Evolutionary conservation across 2,113 vertebrate genomes (phyloP), one percentile per base, ranked within the genome.

Genomic region (Mesitornis unicolor): DNA sequence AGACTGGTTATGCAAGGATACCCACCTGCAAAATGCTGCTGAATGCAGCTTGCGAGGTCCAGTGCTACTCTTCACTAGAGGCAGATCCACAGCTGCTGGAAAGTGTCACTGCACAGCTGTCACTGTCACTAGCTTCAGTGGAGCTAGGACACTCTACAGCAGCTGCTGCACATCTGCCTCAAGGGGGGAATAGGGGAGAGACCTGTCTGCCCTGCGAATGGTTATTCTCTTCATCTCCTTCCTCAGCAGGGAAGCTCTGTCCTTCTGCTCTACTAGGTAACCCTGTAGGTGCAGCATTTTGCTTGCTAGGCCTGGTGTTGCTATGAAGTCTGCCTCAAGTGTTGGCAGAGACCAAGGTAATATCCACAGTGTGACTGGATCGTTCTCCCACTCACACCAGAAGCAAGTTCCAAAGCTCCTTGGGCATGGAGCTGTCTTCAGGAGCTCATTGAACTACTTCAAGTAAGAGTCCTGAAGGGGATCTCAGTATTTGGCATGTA

Each of bases 161-260:
- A 84, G 76, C 76, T 70, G 45, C 80, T 51, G 60, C 51, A 54
- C 20, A 35, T 22, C 36, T 85, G 74, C 19, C 48, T 60, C 53
- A 31, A 22, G 22, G 33, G 8, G 25, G 7, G 1, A 18, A 18
- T 14, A 4, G 3, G 3, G 7, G 12, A 11, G 7, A 33, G n/a
- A 71, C 28, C 60, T 54, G n/a, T 31, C 16, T 28, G 13, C 13
- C 16, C 22, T 50, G 28, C 10, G 6, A 33, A 53, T 1, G 13
- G 42, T 31, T 74, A 1, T 25, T 36, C 29, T 36, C 12, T 53
- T 40, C 33, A 20, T 24, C 63, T 31, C 22, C 28, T 28, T 59
- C 26, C n/a, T 36, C 40, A 93, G 26, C 40, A 50, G 7, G 9
- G 36, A 28, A 84, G 33, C 36, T 9, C 47, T 15, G 5, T 26